Percentiles rank a stretch among this genome's conserved stretches.
These are phyloP conservation scores for Aotus griseimembra DNA, from an alignment of 2,797 vertebrate species.

Conservation along the genomic window DNA sequence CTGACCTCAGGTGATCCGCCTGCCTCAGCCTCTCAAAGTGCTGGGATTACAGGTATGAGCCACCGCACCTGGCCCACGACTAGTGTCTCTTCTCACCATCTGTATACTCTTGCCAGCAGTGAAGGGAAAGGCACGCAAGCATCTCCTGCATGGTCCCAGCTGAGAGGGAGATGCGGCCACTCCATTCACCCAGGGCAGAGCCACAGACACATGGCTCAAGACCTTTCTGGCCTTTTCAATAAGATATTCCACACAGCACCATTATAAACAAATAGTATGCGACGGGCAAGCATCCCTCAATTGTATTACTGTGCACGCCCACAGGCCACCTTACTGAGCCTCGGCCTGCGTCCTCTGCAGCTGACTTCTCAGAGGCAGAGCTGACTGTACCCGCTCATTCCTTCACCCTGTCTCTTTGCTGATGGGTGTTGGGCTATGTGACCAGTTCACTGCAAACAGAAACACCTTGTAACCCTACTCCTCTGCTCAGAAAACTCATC, in stretches of 20 bases:
- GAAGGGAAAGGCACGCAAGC: accelerated
- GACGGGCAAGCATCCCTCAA: neutral
- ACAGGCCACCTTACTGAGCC: neutral
- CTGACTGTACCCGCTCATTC: too few species aligned
- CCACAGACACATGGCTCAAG: neutral
- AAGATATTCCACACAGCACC: neutral
- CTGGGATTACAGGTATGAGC: neutral
- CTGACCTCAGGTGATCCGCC: neutral
- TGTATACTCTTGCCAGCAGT: neutral
- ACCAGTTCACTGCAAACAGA: neutral
- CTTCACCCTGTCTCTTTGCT: too few species aligned
- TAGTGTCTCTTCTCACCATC: neutral
- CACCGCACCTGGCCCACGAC: neutral
- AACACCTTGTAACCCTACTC: neutral
- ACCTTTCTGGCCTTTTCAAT: neutral
- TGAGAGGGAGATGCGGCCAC: neutral
- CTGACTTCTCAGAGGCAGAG: neutral
- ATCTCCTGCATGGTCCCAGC: neutral
- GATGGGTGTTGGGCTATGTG: neutral
- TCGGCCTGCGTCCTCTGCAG: neutral
- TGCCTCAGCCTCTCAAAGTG: neutral
- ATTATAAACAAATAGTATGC: neutral
- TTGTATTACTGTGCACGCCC: accelerated
- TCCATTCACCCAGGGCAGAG: neutral
- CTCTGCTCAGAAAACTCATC: neutral